Base-by-base conservation (phyloP, 2,113 vertebrate species). In the Poecilia latipinna region DNA sequence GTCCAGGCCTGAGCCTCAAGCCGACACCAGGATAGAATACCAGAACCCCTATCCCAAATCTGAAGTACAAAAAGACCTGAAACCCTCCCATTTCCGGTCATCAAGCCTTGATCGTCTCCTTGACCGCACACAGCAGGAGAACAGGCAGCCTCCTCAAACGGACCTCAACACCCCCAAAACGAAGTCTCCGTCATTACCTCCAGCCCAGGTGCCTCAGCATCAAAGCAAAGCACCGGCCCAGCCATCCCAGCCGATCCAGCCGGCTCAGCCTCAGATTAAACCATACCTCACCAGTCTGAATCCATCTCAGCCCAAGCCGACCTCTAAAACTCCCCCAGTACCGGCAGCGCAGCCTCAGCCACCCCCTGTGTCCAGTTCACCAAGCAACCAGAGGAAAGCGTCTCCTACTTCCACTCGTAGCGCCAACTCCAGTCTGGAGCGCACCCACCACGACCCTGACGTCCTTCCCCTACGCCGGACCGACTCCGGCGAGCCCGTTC, bases 401-500 rank as follows among this genome's bases (percentile, higher is more conserved):
- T 85, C 91, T 44, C 88, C 91, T 19, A 88, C 90, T 22, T 80
- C 87, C 0, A 84, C 91, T 72, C 96, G 81, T 66, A 92, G 94
- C n/a, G 24, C 91, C 39, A 89, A 87, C 77, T 85, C 91, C 68
- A 95, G 91, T 74, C 78, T 89, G 0, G 97, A 98, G 75, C 83
- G 85, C 32, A 91, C 78, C 77, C 95, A 76, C 24, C 88, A 81
- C 15, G 92, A 96, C 37, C 97, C 97, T 0, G 97, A 99, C 28
- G 89, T 99, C 17, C 96, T 99, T 74, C 97, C 96, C 17, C 94
- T 98, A 19, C 93, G 95, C 66, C 93, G 97, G 51, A 94, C 94
- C 0, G 97, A 98, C 74, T 98, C 97, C 5, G 88, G 93, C 0
- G 97, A 96, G 0, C 94, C 95, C 0, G 72, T 95, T 75, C 95